These are phyloP conservation scores for Salmo trutta DNA, from an alignment of 2,797 vertebrate genomes.

Conservation along the genomic window DNA sequence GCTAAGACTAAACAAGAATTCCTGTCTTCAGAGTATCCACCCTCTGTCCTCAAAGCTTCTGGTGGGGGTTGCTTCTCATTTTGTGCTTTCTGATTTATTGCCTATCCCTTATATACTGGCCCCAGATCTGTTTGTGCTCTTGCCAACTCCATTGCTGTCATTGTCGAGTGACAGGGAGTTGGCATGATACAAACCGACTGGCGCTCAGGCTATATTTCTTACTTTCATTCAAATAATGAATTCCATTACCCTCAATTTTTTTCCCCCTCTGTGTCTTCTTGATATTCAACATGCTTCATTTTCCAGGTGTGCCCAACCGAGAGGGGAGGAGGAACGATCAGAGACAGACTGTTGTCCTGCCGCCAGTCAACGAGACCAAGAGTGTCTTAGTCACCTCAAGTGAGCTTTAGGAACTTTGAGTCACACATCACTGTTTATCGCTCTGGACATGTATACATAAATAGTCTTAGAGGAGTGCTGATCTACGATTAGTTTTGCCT, in stretches of 20 bases:
- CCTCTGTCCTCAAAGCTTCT: slow-evolving; percentile 46
- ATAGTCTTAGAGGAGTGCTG: not conserved
- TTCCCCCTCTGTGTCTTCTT: not conserved
- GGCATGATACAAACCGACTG: not conserved
- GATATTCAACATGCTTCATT: not conserved
- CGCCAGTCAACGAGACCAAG: slow-evolving; percentile 38
- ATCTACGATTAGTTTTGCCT: not conserved
- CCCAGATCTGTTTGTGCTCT: not conserved
- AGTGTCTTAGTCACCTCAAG: slow-evolving; percentile 21
- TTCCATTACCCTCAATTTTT: not conserved
- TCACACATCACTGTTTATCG: not conserved
- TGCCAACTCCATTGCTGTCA: not conserved
- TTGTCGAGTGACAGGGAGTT: not conserved
- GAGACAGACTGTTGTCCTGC: slow-evolving; percentile 9
- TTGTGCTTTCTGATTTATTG: not conserved
- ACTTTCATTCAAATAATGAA: not conserved
- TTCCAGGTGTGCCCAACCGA: slow-evolving; percentile 36
- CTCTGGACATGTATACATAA: not conserved
- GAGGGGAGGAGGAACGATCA: slow-evolving; percentile 39
- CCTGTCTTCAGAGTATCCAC: slow-evolving; percentile 23
- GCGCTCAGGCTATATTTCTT: not conserved
- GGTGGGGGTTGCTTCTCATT: slow-evolving; percentile 52
- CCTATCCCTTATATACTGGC: not conserved
- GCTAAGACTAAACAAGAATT: slow-evolving; percentile 58
- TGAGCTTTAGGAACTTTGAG: not conserved